Percentiles rank a stretch among this genome's conserved stretches.
These are phyloP conservation scores for Alca torda DNA, from an alignment of 2,797 vertebrate genomes.

Conservation along the genomic window DNA sequence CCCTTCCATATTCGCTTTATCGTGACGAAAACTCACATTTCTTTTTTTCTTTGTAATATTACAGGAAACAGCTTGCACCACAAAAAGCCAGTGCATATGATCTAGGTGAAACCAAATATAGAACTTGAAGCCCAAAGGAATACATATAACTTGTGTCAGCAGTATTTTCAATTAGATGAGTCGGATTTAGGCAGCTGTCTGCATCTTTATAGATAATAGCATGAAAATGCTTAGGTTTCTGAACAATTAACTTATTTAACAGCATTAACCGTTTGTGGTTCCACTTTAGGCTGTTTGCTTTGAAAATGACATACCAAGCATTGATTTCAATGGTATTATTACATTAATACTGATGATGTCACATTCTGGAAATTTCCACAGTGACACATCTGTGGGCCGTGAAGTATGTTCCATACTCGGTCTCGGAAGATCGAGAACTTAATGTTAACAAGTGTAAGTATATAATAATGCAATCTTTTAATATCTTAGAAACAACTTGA, in stretches of 20 bases:
- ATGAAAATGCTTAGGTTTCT: not conserved
- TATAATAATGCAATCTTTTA: not conserved
- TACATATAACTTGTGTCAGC: not conserved
- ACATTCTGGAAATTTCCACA: constrained; percentile 8
- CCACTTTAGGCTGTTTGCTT: not conserved
- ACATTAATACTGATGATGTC: not conserved
- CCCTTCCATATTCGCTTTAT: not conserved
- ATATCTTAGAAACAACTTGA: not conserved
- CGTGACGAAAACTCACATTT: rapidly evolving
- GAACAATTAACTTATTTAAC: not conserved
- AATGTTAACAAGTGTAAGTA: not conserved
- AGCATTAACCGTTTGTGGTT: not conserved
- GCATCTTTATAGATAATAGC: not conserved
- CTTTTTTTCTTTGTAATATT: not conserved
- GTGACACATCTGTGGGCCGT: not conserved
- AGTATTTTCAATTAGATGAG: not conserved
- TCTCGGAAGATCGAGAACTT: not conserved
- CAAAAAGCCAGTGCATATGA: not conserved
- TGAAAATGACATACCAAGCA: constrained; percentile 29
- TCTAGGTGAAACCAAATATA: not conserved
- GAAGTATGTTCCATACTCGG: not conserved
- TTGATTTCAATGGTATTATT: not conserved
- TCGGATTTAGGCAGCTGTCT: not conserved
- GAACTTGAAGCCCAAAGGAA: not conserved
- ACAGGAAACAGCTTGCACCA: not conserved